Evolutionary conservation across 2,888 invertebrate species (phyloP).

Genomic region (Leptopilina drosophilae): DNA sequence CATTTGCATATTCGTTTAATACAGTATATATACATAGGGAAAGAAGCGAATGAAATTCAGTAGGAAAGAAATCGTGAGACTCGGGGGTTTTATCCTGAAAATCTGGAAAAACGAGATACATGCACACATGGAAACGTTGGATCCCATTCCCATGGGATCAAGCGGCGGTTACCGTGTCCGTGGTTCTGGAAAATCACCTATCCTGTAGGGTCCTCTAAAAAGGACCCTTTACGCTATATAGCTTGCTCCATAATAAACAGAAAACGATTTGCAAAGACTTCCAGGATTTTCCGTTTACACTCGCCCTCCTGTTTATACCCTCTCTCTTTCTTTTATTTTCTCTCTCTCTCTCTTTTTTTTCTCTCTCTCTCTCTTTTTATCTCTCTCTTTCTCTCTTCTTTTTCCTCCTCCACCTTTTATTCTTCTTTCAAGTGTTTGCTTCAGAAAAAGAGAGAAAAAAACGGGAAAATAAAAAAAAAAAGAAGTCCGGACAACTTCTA

Average conservation of each 20-base stretch:
- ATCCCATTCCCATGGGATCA: constrained; percentile 31
- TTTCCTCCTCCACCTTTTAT: background rate
- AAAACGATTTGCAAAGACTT: constrained; percentile 16
- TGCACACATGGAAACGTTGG: constrained; percentile 8
- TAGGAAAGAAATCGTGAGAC: background rate
- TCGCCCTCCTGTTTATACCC: background rate
- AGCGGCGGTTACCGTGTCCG: constrained; percentile 28
- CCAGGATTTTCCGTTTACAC: constrained; percentile 10
- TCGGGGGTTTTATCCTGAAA: constrained; percentile 12
- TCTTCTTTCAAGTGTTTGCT: background rate
- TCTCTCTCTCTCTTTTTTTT: too few relatives aligned
- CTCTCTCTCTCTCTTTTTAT: background rate
- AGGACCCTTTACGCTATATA: constrained; percentile 13
- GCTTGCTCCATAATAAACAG: constrained; percentile 28
- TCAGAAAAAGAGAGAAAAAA: background rate
- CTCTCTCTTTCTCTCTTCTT: background rate
- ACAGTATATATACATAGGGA: constrained; percentile 1
- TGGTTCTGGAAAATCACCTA: constrained; percentile 36
- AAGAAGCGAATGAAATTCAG: constrained; percentile 15
- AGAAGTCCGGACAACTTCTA: constrained; percentile 10
- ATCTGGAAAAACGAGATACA: constrained; percentile 24
- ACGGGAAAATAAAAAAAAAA: constrained; percentile 1
- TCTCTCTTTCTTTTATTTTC: background rate
- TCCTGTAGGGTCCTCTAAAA: constrained; percentile 22
- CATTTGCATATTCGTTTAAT: constrained; percentile 20